Evolutionary conservation across 1,140 invertebrate species (phyloP).

Genomic region (Conus betulinus): DNA sequence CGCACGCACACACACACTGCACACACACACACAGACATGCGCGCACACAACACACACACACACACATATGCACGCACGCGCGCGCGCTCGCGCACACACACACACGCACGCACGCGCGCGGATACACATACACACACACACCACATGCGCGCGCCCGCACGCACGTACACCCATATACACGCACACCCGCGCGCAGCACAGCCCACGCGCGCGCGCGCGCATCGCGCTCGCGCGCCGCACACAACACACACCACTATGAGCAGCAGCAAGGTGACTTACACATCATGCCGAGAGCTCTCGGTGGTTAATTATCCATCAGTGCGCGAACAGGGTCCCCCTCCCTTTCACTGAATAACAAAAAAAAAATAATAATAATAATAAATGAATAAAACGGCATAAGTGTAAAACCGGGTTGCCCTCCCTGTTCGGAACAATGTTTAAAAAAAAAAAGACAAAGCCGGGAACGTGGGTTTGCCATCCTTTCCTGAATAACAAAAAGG

Average conservation of each 20-base stretch:
- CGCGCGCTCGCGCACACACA: too few relatives aligned
- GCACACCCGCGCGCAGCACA: too few relatives aligned
- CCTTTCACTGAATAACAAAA: conserved; percentile 70
- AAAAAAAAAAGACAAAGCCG: background rate
- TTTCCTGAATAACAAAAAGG: conserved; percentile 67
- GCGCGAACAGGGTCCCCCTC: conserved; percentile 74
- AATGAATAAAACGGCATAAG: too few relatives aligned
- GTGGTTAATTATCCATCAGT: conserved; percentile 72
- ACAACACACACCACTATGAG: background rate
- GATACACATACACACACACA: background rate
- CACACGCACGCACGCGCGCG: too few relatives aligned
- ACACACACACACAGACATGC: too few relatives aligned
- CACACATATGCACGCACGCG: too few relatives aligned
- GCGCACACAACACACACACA: too few relatives aligned
- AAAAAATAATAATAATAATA: too few relatives aligned
- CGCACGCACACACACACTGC: too few relatives aligned
- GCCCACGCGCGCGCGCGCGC: too few relatives aligned
- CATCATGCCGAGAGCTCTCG: conserved; percentile 75
- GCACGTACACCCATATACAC: background rate
- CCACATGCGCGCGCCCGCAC: too few relatives aligned
- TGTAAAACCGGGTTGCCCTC: conserved; percentile 74
- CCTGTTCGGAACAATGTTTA: conserved; percentile 73
- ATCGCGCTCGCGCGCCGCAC: background rate
- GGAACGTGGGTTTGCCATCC: conserved; percentile 14
- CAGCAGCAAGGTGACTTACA: conserved; percentile 59